These are phyloP conservation scores for Chorisops tibialis DNA, from an alignment of 2,888 invertebrate genomes.

Conservation along the genomic window DNA sequence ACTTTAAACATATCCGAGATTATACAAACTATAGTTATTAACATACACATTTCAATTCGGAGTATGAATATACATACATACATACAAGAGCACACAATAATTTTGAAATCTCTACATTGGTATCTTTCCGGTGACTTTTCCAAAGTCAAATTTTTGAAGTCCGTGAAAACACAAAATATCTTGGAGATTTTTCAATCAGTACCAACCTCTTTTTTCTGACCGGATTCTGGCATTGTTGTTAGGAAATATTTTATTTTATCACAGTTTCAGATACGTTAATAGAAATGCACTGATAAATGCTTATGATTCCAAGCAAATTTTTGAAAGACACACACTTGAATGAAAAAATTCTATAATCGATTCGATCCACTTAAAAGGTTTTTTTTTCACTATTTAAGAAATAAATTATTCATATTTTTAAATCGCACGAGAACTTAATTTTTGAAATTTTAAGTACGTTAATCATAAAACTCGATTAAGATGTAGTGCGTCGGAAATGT, in stretches of 20 bases:
- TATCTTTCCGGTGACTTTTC: conserved; percentile 4
- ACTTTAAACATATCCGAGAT: too few relatives aligned
- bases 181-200: neutral
- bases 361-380: neutral
- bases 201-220: conserved; percentile 10
- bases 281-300: too few relatives aligned
- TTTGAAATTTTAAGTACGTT: too few relatives aligned
- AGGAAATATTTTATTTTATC: neutral
- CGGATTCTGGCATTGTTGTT: conserved; percentile 6
- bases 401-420: too few relatives aligned
- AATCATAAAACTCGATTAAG: too few relatives aligned
- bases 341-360: neutral
- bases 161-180: neutral
- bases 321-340: neutral
- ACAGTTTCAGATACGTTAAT: neutral
- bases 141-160: neutral
- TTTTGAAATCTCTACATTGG: too few relatives aligned
- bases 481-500: neutral
- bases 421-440: too few relatives aligned
- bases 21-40: too few relatives aligned
- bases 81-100: too few relatives aligned
- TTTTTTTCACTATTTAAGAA: too few relatives aligned
- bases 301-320: neutral
- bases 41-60: too few relatives aligned
- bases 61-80: too few relatives aligned